Conservation (phyloP, 2,888 invertebrate genomes). For the Acanthopleura granulata region DNA sequence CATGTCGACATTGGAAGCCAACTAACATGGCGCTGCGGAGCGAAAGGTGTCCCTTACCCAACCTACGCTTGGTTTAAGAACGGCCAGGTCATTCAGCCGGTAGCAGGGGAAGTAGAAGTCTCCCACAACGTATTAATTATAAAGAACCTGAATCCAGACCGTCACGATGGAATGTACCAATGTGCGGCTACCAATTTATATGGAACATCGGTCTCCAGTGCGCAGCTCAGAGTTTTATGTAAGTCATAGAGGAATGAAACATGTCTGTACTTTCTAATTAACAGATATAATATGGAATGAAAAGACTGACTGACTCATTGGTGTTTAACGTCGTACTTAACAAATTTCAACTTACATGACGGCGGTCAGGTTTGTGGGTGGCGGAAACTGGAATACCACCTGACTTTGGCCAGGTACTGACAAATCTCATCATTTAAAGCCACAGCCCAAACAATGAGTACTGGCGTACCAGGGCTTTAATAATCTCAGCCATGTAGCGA, state of each 20-base stretch:
- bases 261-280: too few relatives aligned
- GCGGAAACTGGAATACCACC: too few relatives aligned
- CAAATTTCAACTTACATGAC: too few relatives aligned
- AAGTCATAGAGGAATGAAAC: slow-evolving; percentile 64
- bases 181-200: slow-evolving; percentile 91
- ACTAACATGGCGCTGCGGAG: slow-evolving; percentile 63
- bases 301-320: too few relatives aligned
- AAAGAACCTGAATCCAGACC: slow-evolving; percentile 33
- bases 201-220: slow-evolving; percentile 87
- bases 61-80: slow-evolving; percentile 57
- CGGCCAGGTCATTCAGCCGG: slow-evolving; percentile 36
- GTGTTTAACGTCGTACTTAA: too few relatives aligned
- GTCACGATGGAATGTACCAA: slow-evolving; percentile 95
- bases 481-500: too few relatives aligned
- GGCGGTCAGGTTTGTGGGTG: too few relatives aligned
- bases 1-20: slow-evolving; percentile 59
- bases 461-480: too few relatives aligned
- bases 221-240: slow-evolving; percentile 89
- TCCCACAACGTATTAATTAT: slow-evolving; percentile 1
- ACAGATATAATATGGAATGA: too few relatives aligned
- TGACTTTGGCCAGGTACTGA: too few relatives aligned
- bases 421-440: too few relatives aligned
- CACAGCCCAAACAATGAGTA: too few relatives aligned
- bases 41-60: slow-evolving; percentile 49
- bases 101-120: slow-evolving; percentile 33